These are phyloP conservation scores for Acronicta psi DNA, from an alignment of 2,888 invertebrate species.

Conservation along the genomic window DNA sequence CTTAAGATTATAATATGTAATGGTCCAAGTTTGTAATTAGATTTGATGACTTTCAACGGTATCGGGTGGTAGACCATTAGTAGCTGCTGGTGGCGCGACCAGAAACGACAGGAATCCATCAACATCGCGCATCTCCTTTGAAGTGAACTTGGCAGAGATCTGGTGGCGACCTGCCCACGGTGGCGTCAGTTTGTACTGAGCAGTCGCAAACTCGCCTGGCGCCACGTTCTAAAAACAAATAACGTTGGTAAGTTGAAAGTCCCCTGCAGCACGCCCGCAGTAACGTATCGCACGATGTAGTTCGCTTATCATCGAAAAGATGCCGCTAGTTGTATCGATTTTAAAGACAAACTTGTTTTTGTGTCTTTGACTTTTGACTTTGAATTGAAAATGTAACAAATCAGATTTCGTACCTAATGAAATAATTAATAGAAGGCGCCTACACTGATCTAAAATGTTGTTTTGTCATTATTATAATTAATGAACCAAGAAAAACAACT, in stretches of 20 bases:
- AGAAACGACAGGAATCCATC: conserved; percentile 95
- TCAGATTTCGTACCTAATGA: background rate
- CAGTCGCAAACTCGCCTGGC: conserved; percentile 92
- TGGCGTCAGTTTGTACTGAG: conserved; percentile 93
- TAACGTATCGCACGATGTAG: background rate
- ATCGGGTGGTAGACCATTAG: conserved; percentile 75
- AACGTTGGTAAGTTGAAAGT: conserved; percentile 15
- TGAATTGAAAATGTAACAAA: no score
- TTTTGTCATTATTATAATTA: background rate
- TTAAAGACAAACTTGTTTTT: background rate
- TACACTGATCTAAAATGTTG: no score
- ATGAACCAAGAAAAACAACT: background rate
- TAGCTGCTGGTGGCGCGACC: conserved; percentile 85
- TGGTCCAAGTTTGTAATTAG: conserved; percentile 46
- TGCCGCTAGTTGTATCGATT: conserved; percentile 44
- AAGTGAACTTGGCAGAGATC: conserved; percentile 95
- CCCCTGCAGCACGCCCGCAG: conserved; percentile 5
- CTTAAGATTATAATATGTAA: background rate
- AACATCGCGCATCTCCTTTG: conserved; percentile 96
- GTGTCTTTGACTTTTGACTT: no score
- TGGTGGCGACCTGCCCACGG: conserved; percentile 94
- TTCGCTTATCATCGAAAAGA: conserved; percentile 39
- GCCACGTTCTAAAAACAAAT: conserved; percentile 66
- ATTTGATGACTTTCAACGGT: conserved; percentile 69
- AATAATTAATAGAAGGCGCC: no score